phyloP scores from a whole-genome alignment of 2,888 invertebrate genomes.

The Meteorus cinctellus region DNA sequence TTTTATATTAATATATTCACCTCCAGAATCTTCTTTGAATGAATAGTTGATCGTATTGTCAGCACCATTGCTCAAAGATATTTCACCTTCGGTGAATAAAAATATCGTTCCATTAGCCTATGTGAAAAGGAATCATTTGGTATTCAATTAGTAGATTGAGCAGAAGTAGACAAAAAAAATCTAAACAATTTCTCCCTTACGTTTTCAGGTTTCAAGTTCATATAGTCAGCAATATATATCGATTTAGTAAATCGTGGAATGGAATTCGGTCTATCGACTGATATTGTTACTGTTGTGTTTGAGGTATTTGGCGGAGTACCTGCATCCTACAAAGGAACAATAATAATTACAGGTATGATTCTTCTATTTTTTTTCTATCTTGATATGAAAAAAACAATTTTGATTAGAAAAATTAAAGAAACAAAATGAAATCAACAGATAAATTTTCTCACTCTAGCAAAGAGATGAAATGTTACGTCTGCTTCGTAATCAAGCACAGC shows the following conservation, averaged over 20 bases:
- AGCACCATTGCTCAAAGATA: slow-evolving; percentile 43
- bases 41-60: slow-evolving; percentile 35
- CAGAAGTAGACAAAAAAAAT: neutral
- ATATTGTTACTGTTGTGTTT: slow-evolving; percentile 49
- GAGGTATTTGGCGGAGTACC: slow-evolving; percentile 44
- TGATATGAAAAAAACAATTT: neutral
- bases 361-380: neutral
- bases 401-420: neutral
- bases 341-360: neutral
- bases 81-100: slow-evolving; percentile 42
- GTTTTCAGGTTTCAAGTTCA: slow-evolving; percentile 43
- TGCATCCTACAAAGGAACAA: slow-evolving; percentile 51
- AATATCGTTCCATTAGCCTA: slow-evolving; percentile 47
- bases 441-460: slow-evolving; percentile 49
- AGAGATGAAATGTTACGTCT: slow-evolving; percentile 49
- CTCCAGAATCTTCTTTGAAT: slow-evolving; percentile 37
- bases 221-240: slow-evolving; percentile 54
- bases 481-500: slow-evolving; percentile 44
- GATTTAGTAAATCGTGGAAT: slow-evolving; percentile 48
- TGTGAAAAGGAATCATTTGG: neutral
- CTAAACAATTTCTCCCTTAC: slow-evolving; percentile 32
- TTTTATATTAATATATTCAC: slow-evolving; percentile 27
- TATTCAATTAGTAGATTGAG: neutral
- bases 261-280: slow-evolving; percentile 50
- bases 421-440: neutral